These are phyloP conservation scores for Heliconius nattereri DNA, from an alignment of 1,140 invertebrate species.

Conservation along the genomic window DNA sequence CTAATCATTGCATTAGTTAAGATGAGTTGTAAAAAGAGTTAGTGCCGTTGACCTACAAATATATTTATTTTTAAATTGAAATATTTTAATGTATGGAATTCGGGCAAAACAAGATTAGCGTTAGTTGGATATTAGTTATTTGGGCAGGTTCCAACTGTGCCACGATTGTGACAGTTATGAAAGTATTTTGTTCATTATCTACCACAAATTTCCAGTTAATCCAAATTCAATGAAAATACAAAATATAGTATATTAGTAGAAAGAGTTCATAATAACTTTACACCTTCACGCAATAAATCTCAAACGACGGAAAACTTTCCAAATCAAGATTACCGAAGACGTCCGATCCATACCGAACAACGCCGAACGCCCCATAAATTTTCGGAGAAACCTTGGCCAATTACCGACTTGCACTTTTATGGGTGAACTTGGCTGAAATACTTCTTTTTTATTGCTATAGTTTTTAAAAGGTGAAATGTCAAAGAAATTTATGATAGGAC, in stretches of 20 bases:
- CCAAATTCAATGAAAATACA: not conserved
- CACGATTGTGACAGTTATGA: not conserved
- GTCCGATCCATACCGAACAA: constrained; percentile 41
- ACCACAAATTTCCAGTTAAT: too few relatives aligned
- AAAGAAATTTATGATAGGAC: constrained; percentile 25
- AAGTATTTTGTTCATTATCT: not conserved
- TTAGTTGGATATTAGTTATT: not conserved
- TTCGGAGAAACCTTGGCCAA: constrained; percentile 45
- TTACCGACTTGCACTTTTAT: constrained; percentile 59
- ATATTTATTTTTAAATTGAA: not conserved
- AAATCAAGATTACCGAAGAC: constrained; percentile 45
- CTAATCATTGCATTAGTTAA: not conserved
- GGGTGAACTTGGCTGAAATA: constrained; percentile 53
- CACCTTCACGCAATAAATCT: constrained; percentile 33
- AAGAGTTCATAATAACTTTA: constrained; percentile 10
- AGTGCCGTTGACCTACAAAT: not conserved
- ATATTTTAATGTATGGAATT: not conserved
- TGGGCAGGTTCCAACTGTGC: not conserved
- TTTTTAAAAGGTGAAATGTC: constrained; percentile 59
- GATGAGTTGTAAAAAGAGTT: too few relatives aligned
- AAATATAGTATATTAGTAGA: not conserved
- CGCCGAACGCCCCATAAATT: constrained; percentile 53
- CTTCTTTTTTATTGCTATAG: constrained; percentile 66
- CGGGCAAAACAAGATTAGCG: not conserved
- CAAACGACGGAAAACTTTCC: constrained; percentile 26